phyloP scores from a whole-genome alignment of 2,113 vertebrate species.

The Embiotoca jacksoni region DNA sequence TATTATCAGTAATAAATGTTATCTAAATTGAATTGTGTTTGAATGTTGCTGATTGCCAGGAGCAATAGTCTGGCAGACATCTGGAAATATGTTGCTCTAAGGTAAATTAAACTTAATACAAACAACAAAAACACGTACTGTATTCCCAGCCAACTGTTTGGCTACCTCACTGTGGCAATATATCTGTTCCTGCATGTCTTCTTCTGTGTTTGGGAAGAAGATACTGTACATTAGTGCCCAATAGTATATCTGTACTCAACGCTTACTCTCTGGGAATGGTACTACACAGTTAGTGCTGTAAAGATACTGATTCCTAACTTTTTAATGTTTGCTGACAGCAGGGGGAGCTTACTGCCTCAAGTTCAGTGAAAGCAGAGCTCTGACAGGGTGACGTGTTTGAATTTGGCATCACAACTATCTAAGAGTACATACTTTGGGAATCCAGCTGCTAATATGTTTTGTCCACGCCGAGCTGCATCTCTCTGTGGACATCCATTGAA shows the following conservation, averaged over 20 bases:
- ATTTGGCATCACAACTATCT: conserved; percentile 3
- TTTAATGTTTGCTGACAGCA: conserved; percentile 23
- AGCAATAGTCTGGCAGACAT: neutral
- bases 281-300: conserved; percentile 28
- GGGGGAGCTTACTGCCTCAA: conserved; percentile 19
- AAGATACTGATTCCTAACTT: conserved; percentile 30
- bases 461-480: neutral
- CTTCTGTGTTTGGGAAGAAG: conserved; percentile 5
- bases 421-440: conserved; percentile 16
- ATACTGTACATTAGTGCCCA: neutral
- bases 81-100: neutral
- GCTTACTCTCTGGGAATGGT: neutral
- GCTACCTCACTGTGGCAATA: neutral
- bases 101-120: neutral
- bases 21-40: too few relatives aligned
- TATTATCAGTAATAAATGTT: too few relatives aligned
- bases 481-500: neutral
- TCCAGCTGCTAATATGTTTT: neutral
- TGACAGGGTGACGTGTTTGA: conserved; percentile 6
- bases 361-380: conserved; percentile 5
- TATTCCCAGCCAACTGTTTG: neutral
- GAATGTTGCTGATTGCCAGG: too few relatives aligned
- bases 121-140: neutral
- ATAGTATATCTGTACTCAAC: conserved; percentile 14
- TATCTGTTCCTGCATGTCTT: neutral